Conservation (phyloP, 1,140 invertebrate genomes). For the Myzus persicae region DNA sequence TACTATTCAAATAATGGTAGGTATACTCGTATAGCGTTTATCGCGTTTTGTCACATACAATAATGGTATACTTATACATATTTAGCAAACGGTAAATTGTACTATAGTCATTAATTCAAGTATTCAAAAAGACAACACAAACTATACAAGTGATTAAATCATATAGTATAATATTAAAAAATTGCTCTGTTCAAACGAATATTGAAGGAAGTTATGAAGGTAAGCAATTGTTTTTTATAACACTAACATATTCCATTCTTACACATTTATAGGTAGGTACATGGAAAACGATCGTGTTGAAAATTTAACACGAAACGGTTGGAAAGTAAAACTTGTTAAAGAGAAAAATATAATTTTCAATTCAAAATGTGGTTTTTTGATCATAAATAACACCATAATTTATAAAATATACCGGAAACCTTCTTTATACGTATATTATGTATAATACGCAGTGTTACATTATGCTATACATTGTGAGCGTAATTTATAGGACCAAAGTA, state of each 20-base stretch:
- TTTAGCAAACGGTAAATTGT: not conserved
- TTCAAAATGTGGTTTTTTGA: conserved; percentile 9
- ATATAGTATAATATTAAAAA: not conserved
- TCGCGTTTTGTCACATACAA: not conserved
- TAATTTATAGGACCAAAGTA: conserved; percentile 30
- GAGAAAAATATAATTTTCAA: not conserved
- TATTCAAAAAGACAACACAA: not conserved
- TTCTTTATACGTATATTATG: conserved; percentile 4
- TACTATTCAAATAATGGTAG: not conserved
- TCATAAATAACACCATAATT: conserved; percentile 16
- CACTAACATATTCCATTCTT: not conserved
- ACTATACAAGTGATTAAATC: not conserved
- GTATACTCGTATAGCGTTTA: not conserved
- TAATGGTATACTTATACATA: not conserved
- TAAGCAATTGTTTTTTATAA: not conserved
- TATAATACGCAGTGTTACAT: conserved; percentile 20
- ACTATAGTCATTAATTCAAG: not conserved
- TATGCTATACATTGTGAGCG: conserved; percentile 22
- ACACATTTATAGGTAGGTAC: not conserved
- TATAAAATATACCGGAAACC: conserved; percentile 28
- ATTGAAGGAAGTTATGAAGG: not conserved
- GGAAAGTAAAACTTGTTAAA: not conserved
- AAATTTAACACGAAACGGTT: not conserved
- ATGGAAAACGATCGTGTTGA: not conserved
- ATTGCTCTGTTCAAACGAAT: not conserved